Conservation (phyloP, 1,140 invertebrate genomes). For the Dendroctonus ponderosae region DNA sequence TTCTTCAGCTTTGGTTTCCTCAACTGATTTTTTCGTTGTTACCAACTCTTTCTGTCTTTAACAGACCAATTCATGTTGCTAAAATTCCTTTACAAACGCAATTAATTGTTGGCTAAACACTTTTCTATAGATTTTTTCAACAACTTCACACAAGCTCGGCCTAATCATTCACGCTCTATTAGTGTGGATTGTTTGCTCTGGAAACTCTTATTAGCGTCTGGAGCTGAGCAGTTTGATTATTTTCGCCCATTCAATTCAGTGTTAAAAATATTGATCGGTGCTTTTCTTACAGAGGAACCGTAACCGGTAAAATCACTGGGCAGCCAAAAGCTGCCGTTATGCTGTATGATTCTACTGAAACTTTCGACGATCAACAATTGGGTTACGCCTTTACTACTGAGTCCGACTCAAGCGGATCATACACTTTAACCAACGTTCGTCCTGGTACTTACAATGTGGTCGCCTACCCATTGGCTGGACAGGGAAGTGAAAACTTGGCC, state of each 20-base stretch:
- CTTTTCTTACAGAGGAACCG: slow-evolving; percentile 14
- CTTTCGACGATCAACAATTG: slow-evolving; percentile 4
- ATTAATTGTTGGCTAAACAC: too few species aligned
- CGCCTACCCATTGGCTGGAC: slow-evolving; percentile 13
- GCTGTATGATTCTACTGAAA: slow-evolving; percentile 11
- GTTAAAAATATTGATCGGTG: not conserved
- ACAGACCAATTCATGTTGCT: too few species aligned
- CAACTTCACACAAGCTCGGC: too few species aligned
- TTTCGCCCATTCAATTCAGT: not conserved
- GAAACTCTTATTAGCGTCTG: too few species aligned
- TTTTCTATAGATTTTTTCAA: too few species aligned
- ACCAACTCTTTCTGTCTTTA: too few species aligned
- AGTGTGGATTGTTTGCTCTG: too few species aligned
- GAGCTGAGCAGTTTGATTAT: not conserved
- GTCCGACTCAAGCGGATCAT: slow-evolving; percentile 10
- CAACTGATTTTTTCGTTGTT: too few species aligned
- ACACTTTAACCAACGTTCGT: slow-evolving; percentile 1
- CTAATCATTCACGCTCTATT: too few species aligned
- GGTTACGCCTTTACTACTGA: slow-evolving; percentile 10
- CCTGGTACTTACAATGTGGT: slow-evolving; percentile 12
- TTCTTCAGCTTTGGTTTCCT: not conserved
- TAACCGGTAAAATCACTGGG: slow-evolving; percentile 7
- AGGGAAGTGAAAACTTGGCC: slow-evolving; percentile 16
- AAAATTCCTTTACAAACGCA: too few species aligned
- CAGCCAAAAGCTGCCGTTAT: slow-evolving; percentile 8